phyloP scores from a whole-genome alignment of 2,113 vertebrate species.

The Marmota flaviventris region DNA sequence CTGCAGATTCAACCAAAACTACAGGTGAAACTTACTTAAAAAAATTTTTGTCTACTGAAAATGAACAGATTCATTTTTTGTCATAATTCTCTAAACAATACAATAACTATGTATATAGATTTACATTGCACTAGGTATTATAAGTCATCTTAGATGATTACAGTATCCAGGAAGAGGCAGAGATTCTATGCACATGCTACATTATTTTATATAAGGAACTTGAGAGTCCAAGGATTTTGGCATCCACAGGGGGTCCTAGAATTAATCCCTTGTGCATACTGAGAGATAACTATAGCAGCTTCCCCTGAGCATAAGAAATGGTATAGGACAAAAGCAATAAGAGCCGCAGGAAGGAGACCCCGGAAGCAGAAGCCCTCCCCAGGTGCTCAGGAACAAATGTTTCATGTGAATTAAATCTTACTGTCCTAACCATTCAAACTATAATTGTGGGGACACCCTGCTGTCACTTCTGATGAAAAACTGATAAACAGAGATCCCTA shows the following conservation, averaged over 20 bases:
- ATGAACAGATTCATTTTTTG: not conserved
- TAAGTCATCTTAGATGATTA: not conserved
- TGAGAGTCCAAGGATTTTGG: not conserved
- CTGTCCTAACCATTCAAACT: no score
- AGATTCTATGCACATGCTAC: not conserved
- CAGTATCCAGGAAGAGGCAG: not conserved
- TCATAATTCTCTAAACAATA: not conserved
- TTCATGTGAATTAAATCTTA: not conserved
- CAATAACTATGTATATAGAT: not conserved
- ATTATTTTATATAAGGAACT: not conserved
- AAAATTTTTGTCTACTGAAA: not conserved
- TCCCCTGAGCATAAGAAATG: not conserved
- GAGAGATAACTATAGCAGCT: not conserved
- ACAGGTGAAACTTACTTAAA: not conserved
- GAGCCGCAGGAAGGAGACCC: not conserved
- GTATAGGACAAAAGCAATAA: not conserved
- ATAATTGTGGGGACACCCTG: not conserved
- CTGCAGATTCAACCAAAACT: not conserved
- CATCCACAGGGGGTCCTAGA: not conserved
- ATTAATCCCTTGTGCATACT: not conserved
- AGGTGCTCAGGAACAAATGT: not conserved
- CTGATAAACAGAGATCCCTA: not conserved
- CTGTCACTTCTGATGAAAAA: not conserved
- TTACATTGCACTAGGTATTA: not conserved
- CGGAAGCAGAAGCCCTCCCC: not conserved